These are phyloP conservation scores for Labrus mixtus DNA, from an alignment of 2,113 vertebrate genomes.

Conservation along the genomic window DNA sequence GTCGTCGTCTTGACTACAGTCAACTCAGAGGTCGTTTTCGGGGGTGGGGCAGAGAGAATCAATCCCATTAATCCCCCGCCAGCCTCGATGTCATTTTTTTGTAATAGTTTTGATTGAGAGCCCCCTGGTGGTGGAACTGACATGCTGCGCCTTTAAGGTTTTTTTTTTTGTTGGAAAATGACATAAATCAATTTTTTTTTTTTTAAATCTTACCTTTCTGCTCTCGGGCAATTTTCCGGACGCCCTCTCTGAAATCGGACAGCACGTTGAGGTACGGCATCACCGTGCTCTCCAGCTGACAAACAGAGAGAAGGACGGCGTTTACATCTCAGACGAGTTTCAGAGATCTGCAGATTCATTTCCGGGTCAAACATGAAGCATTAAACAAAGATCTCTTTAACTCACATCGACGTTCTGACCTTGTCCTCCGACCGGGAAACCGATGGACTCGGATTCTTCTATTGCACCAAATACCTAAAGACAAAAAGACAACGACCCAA, in stretches of 20 bases:
- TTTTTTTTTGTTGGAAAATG: no score
- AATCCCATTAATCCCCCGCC: no score
- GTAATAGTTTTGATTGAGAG: no score
- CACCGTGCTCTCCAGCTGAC: conserved; percentile 91
- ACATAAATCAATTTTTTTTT: no score
- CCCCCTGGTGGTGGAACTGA: no score
- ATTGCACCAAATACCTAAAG: conserved; percentile 93
- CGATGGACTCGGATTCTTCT: conserved; percentile 88
- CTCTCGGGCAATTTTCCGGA: conserved; percentile 91
- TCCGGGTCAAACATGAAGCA: no score
- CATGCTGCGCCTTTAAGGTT: no score
- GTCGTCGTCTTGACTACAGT: no score
- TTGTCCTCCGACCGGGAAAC: conserved; percentile 91
- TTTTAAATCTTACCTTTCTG: conserved; percentile 86
- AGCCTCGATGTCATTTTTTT: no score
- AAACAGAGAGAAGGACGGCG: background rate
- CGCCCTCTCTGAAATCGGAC: conserved; percentile 92
- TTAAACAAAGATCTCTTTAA: conserved; percentile 43
- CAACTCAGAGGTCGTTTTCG: no score
- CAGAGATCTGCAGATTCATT: no score
- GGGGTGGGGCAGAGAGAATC: no score
- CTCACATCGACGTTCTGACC: conserved; percentile 87
- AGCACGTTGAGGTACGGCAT: conserved; percentile 94
- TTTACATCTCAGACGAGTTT: background rate
- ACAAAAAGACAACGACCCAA: background rate